Evolutionary conservation across 2,113 vertebrate genomes (phyloP).

Genomic region (Orycteropus afer): DNA sequence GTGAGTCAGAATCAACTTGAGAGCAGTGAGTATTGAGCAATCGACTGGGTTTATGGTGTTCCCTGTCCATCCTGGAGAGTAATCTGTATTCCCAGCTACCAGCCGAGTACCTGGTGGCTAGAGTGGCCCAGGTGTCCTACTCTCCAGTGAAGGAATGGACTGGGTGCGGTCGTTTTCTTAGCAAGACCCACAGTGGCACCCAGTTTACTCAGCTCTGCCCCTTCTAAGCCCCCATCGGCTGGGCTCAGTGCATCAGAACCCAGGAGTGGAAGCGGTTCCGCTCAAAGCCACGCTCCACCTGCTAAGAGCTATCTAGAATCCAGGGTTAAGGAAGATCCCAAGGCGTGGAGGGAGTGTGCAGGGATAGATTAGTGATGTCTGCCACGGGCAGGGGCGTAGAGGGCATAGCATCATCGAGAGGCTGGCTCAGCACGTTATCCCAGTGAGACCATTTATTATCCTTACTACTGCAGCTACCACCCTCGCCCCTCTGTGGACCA

Average conservation of each 20-base stretch:
- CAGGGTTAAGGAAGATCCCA: neutral
- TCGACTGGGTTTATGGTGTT: neutral
- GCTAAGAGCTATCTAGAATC: rapidly evolving
- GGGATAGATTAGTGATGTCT: neutral
- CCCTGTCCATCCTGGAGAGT: no score
- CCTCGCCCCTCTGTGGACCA: neutral
- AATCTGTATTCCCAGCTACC: neutral
- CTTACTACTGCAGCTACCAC: rapidly evolving
- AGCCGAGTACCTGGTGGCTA: rapidly evolving
- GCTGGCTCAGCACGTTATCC: neutral
- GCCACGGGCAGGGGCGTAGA: neutral
- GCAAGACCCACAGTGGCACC: neutral
- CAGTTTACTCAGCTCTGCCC: rapidly evolving
- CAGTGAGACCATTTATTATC: rapidly evolving
- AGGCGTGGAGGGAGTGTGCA: rapidly evolving
- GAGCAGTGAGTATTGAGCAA: no score
- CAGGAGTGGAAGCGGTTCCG: neutral
- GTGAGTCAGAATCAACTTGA: neutral
- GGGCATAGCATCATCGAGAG: neutral
- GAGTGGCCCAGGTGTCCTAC: neutral
- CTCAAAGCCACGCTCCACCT: rapidly evolving
- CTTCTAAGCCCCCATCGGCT: rapidly evolving
- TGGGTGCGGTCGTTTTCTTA: no score
- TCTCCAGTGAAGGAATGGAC: neutral
- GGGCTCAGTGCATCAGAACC: neutral